A percentile compares a stretch with the other conserved stretches of the same genome.
phyloP scores from a whole-genome alignment of 2,797 vertebrate species.

The Selene dorsalis region DNA sequence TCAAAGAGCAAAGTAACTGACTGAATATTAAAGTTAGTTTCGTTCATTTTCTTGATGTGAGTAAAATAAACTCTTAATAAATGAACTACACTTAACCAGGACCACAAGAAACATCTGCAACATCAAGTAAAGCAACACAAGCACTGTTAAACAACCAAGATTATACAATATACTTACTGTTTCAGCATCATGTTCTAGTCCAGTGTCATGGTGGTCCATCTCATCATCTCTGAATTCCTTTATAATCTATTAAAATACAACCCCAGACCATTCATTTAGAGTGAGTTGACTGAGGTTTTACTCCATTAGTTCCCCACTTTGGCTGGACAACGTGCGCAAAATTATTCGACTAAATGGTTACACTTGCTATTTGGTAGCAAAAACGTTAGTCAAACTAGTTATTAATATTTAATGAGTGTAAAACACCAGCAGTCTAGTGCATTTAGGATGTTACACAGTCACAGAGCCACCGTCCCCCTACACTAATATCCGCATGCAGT shows the following conservation, averaged over 20 bases:
- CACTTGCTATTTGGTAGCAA: no score
- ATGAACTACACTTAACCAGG: background rate
- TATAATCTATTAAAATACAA: constrained; percentile 84
- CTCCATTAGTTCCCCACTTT: background rate
- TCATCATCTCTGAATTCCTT: constrained; percentile 96
- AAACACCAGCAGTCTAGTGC: no score
- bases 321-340: background rate
- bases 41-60: background rate
- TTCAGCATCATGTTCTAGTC: constrained; percentile 91
- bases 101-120: background rate
- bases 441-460: no score
- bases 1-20: no score
- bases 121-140: background rate
- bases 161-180: constrained; percentile 79
- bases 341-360: no score
- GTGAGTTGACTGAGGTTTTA: background rate
- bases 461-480: no score
- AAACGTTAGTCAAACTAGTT: no score
- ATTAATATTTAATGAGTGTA: no score
- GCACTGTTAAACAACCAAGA: background rate
- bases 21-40: background rate
- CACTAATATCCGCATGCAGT: no score
- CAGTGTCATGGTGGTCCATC: constrained; percentile 93
- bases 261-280: background rate
- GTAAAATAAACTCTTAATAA: background rate